Evolutionary conservation across 2,797 vertebrate genomes (phyloP), one percentile per base, ranked within the genome.

Genomic region (Gadopsis bispinosus): DNA sequence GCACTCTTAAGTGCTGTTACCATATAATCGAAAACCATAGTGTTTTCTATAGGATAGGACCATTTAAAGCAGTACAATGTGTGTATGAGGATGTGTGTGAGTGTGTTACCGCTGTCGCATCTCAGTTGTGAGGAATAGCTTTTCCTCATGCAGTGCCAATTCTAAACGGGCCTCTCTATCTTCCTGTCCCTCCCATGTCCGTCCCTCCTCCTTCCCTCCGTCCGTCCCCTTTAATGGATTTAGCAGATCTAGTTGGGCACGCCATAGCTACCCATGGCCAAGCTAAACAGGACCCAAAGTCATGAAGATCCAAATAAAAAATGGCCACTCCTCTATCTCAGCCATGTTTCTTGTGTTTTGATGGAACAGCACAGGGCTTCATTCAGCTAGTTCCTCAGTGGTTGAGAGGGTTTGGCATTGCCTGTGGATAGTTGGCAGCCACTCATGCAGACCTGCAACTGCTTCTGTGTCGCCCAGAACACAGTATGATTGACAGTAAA

Each of bases 271-370:
- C 69, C 75, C 65, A 6, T 60, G 84, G 92, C 93, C 93, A 95
- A 95, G 85, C 87, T 84, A 94, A 95, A 95, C 88, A 94, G 79
- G 83, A 89, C 91, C 83, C 75, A 90, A 79, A 93, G 88, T 92
- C 90, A 86, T 68, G 9, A 71, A 92, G 83, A 81, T 87, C 82
- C 63, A 75, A 69, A 60, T 75, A 59, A 55, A 79, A 86, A 87
- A 55, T 26, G 73, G 75, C 83, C 83, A 74, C 74, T 81, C 84
- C 55, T 74, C 73, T 73, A 80, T 83, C 83, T 77, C 69, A 73
- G 69, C 80, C 77, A 63, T 77, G 83, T 78, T 88, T 69, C 69
- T 87, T 68, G 53, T 85, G 80, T 86, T 89, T 89, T 87, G 89
- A 89, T 88, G 84, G 84, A 89, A 86, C 79, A 73, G 82, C 76